Evolutionary conservation across 2,888 invertebrate species (phyloP).

Genomic region (Orthosia gothica): DNA sequence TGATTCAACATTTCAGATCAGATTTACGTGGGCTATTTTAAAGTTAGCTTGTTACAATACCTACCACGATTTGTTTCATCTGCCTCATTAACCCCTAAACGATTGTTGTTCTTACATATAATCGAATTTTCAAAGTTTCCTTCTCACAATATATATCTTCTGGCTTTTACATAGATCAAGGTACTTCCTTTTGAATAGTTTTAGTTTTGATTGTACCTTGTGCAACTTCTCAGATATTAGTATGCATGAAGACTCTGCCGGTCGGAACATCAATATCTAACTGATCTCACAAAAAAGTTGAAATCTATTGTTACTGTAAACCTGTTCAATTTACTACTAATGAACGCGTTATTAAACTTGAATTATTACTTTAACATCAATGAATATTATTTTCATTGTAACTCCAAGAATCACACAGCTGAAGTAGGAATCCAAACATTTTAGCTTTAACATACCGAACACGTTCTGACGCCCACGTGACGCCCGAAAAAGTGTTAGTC

Average conservation of each 20-base stretch:
- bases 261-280: background rate
- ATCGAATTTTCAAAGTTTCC: conserved; percentile 65
- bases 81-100: conserved; percentile 52
- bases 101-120: conserved; percentile 57
- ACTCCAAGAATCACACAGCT: conserved; percentile 7
- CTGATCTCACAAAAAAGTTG: conserved; percentile 18
- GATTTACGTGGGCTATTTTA: background rate
- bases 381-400: background rate
- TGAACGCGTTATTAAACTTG: conserved; percentile 8
- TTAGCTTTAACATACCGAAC: conserved; percentile 18
- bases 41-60: background rate
- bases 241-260: background rate
- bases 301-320: conserved; percentile 8
- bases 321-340: conserved; percentile 14
- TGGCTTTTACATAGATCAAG: conserved; percentile 57
- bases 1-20: too few species aligned
- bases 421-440: conserved; percentile 11
- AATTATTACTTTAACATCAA: conserved; percentile 1
- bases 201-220: conserved; percentile 42
- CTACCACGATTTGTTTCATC: conserved; percentile 38
- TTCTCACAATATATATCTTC: conserved; percentile 53
- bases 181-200: conserved; percentile 38
- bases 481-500: conserved; percentile 17
- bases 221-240: conserved; percentile 17
- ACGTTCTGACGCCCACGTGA: conserved; percentile 14